Evolutionary conservation across 2,888 invertebrate genomes (phyloP).

Genomic region (Leptarthrus brevirostris): DNA sequence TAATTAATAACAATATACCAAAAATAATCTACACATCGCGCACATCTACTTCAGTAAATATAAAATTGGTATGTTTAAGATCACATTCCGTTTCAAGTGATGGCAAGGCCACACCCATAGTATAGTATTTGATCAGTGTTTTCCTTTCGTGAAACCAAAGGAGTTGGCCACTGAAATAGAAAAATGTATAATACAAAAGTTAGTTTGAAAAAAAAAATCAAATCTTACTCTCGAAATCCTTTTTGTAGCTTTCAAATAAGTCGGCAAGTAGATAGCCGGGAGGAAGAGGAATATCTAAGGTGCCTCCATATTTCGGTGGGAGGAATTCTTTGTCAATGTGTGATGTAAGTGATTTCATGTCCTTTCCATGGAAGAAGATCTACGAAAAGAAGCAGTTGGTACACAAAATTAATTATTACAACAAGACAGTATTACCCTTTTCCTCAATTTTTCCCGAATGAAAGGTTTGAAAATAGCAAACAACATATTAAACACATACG

Average conservation of each 20-base stretch:
- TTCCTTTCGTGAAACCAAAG: conserved; percentile 66
- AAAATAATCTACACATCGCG: not conserved
- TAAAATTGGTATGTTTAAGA: conserved; percentile 22
- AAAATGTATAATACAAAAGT: conserved; percentile 24
- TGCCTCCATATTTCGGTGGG: conserved; percentile 76
- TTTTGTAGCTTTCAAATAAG: conserved; percentile 75
- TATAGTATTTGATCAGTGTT: not conserved
- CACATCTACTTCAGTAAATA: no score
- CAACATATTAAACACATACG: conserved; percentile 85
- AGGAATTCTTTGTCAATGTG: conserved; percentile 72
- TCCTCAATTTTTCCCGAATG: conserved; percentile 82
- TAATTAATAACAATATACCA: not conserved
- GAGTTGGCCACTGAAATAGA: conserved; percentile 67
- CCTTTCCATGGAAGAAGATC: conserved; percentile 80
- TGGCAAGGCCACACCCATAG: not conserved
- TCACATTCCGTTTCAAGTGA: conserved; percentile 22
- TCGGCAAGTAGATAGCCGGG: conserved; percentile 76
- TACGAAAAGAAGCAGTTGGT: conserved; percentile 58
- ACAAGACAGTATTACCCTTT: conserved; percentile 70
- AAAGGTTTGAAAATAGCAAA: conserved; percentile 91
- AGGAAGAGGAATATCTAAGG: conserved; percentile 69
- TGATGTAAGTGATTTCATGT: conserved; percentile 72
- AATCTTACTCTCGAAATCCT: conserved; percentile 75
- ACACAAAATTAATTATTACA: not conserved
- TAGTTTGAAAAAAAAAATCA: not conserved